Evolutionary conservation across 2,113 vertebrate species (phyloP).

Genomic region (Toxotes jaculatrix): DNA sequence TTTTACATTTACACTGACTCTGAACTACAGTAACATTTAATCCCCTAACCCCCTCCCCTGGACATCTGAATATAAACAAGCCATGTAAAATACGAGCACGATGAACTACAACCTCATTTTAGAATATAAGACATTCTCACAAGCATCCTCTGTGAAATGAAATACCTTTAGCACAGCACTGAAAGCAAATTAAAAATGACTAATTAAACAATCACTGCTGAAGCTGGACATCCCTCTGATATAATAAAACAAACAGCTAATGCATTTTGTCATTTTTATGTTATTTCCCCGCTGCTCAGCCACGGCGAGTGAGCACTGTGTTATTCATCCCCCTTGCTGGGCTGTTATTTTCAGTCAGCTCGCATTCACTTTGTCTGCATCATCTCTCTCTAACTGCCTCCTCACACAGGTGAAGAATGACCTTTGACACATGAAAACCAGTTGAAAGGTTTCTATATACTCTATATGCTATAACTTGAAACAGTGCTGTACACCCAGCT

Average conservation of each 20-base stretch:
- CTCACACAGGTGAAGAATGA: neutral
- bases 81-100: neutral
- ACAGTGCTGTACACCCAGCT: neutral
- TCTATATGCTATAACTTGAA: neutral
- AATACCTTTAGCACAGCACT: neutral
- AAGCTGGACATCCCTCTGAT: slow-evolving; percentile 6
- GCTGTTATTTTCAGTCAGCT: slow-evolving; percentile 2
- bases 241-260: slow-evolving; percentile 24
- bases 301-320: neutral
- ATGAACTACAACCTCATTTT: slow-evolving; percentile 5
- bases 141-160: neutral
- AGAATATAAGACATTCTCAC: neutral
- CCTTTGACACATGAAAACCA: slow-evolving; percentile 2
- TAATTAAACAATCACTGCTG: slow-evolving; percentile 7
- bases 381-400: neutral
- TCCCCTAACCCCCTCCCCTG: neutral
- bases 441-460: neutral
- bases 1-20: slow-evolving; percentile 11
- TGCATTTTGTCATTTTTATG: slow-evolving; percentile 8
- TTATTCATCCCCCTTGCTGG: neutral
- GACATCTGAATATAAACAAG: slow-evolving; percentile 1
- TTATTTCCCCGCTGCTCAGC: neutral
- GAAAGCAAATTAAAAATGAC: slow-evolving; percentile 27
- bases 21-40: neutral
- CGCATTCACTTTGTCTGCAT: neutral